Base-by-base conservation (phyloP, 2,797 vertebrate species). In the Calcarius lapponicus region DNA sequence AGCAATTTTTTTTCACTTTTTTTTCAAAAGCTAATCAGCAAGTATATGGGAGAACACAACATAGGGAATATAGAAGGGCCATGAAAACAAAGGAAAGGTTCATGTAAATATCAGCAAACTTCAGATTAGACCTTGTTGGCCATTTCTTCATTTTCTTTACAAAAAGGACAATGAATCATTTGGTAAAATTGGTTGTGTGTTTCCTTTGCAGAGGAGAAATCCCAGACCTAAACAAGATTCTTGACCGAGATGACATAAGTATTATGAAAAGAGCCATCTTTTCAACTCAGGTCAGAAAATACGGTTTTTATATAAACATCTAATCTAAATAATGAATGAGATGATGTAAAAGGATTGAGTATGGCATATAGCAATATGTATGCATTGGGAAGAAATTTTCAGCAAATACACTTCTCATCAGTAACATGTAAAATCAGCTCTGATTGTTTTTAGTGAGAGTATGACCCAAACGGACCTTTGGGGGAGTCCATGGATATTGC, bases 221-320 rank as follows among this genome's bases (percentile, higher is more conserved):
- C 90, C 99, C 99, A 47, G 99, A 99, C 87, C 98, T 99, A 98
- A 98, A 98, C 97, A 98, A 98, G 92, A 99, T 99, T 82, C 97
- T 99, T 96, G 99, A 99, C 96, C 97, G 98, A 72, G 99, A 99
- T 90, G 99, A 99, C 96, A 94, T 99, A 96, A 99, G 99, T 50
- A 97, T 99, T 56, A 99, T 99, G 99, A 99, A 99, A 98, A 98
- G 99, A 96, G 99, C 99, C 91, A 99, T 99, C 93, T 99, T 98
- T 81, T 98, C 99, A 80, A 99, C 99, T 60, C 99, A 99, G 99
- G 99, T 99, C 97, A 93, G 79, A 61, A 61, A 86, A 56, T 25
- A 7, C 36, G 6, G 73, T 86, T 24, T 57, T 94, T 84, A 31
- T 48, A 38, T 40, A 38, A 83, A 15, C 13, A 13, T n/a, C 10